Evolutionary conservation across 2,888 invertebrate species (phyloP), one percentile per base, ranked within the genome.

Genomic region (Noctua fimbriata): DNA sequence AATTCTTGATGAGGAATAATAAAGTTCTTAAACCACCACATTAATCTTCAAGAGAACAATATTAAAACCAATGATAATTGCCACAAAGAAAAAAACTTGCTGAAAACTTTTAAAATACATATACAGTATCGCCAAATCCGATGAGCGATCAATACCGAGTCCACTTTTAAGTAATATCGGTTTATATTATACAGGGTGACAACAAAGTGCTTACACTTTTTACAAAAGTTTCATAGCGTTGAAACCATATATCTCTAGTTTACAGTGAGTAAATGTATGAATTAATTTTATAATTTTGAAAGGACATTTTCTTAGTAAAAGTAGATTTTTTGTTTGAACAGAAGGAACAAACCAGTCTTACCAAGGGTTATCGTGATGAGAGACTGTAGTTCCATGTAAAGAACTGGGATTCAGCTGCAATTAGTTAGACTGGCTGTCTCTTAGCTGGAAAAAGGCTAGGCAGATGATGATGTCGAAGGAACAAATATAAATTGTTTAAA

Each of bases 71-170:
- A 76, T 73, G 55, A 80, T 79, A 60, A 80, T 79, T 76, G 69
- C 41, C 58, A 32, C n/a, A 65, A 77, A 73, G 70, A 80, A 92
- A n/a, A n/a, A n/a, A n/a, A n/a, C n/a, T n/a, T 92, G 92, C 93
- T 92, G 92, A 92, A 91, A 91, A 88, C 90, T 88, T 92, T 94
- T 93, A 92, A 93, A 91, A 91, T 86, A 89, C 78, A 87, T 90
- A 92, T 92, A 92, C 90, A 84, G 81, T 89, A 87, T 91, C 90
- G 71, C 66, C 16, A 72, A 78, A 90, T 90, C 81, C 89, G 89
- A 87, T 71, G 84, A 87, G 76, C 89, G 77, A 69, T 71, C 78
- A 78, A 70, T 79, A 70, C 76, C 10, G 32, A 52, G 41, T 28
- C 21, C 2, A 47, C 14, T 47, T 32, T 80, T 14, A 65, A 28